Conservation (phyloP, 2,797 vertebrate genomes). For the Phalanger gymnotis region DNA sequence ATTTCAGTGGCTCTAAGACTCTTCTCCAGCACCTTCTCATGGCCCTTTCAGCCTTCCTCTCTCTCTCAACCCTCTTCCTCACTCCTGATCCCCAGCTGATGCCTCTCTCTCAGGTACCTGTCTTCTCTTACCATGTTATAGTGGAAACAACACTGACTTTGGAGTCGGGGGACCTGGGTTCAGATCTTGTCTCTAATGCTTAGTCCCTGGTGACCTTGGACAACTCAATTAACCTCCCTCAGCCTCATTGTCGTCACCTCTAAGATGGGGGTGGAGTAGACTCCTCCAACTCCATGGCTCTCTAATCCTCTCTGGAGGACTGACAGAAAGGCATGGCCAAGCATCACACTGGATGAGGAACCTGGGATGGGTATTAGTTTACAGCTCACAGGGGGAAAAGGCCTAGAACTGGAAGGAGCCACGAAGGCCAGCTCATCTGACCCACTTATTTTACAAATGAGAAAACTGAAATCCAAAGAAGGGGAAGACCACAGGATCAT, state of each 20-base stretch:
- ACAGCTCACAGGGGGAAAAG: neutral
- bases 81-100: neutral
- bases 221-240: neutral
- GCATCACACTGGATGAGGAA: neutral
- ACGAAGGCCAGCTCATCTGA: neutral
- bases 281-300: neutral
- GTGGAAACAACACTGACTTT: neutral
- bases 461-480: neutral
- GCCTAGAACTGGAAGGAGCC: neutral
- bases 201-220: neutral
- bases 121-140: neutral
- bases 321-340: neutral
- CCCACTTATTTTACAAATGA: neutral
- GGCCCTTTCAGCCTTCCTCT: neutral
- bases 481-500: neutral
- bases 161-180: neutral
- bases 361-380: neutral
- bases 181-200: neutral
- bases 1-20: neutral
- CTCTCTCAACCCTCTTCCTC: neutral
- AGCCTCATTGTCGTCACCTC: neutral
- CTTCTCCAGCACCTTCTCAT: neutral
- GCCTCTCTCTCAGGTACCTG: neutral
- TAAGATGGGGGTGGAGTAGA: neutral
- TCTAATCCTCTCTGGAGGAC: neutral